Evolutionary conservation across 2,888 invertebrate genomes (phyloP), one percentile per base, ranked within the genome.

Genomic region (Parnassius apollo): DNA sequence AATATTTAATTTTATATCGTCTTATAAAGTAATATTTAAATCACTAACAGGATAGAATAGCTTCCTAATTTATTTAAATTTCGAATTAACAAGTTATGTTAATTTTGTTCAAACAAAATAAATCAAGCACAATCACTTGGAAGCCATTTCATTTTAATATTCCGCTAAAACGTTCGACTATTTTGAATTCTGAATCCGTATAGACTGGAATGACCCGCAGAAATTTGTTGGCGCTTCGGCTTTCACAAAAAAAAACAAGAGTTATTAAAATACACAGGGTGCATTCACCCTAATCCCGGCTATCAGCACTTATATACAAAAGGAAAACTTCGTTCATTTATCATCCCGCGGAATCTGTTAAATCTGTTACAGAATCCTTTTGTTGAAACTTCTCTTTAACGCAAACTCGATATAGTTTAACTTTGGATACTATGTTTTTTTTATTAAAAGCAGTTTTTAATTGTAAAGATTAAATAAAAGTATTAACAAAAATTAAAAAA

Each of bases 311-410:
- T 49, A 54, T 49, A 54, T 54, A 59, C 54, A 59, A 63, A 59
- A 59, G 62, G 51, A 59, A 50, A 63, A 63, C 62, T 63, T 63
- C 59, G 56, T 67, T 65, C 73, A 73, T 74, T 69, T 71, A 69
- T 74, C 72, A 69, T 68, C 66, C 61, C 68, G 68, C 61, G 71
- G 70, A 71, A 73, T 75, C 71, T 71, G 74, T 68, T 71, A 65
- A 62, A 62, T 62, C 62, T 63, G 59, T 63, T 59, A 59, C 71
- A 63, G 70, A 68, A 72, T 69, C 70, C 71, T 69, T 72, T 74
- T 72, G 72, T 69, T 66, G 59, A 65, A 68, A 72, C 65, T 69
- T 69, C 64, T 46, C 66, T 68, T 68, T 65, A 63, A 66, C 66
- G 57, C 51, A 9, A 55, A 61, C 25, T 46, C 61, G 57, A 61